Percentiles rank a stretch among this genome's conserved stretches.
phyloP scores from a whole-genome alignment of 30 jellyfish, hydroid and myxozoan genomes.

The Hydractinia symbiolongicarpus region DNA sequence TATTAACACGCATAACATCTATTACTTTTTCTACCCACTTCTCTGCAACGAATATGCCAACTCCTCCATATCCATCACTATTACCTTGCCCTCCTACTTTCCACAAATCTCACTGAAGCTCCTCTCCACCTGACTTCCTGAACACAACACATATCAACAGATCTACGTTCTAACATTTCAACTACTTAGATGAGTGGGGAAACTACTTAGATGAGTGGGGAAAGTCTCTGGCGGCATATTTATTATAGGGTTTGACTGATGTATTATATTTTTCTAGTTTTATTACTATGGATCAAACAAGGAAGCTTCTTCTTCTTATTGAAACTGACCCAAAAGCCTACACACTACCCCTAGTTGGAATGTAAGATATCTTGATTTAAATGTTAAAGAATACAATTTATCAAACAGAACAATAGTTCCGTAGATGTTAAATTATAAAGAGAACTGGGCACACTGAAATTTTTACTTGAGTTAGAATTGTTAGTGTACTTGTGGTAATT shows the following conservation, averaged over 20 bases:
- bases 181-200: too few relatives aligned
- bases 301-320: slow-evolving; percentile 66
- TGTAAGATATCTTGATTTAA: slow-evolving; percentile 46
- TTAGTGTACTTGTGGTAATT: neutral
- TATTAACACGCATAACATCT: too few relatives aligned
- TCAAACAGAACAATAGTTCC: neutral
- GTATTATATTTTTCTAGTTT: slow-evolving; percentile 29
- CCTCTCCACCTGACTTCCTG: too few relatives aligned
- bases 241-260: neutral
- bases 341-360: slow-evolving; percentile 75
- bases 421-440: neutral
- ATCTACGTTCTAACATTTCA: too few relatives aligned
- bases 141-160: too few relatives aligned
- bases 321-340: slow-evolving; percentile 87
- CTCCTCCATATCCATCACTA: too few relatives aligned
- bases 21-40: too few relatives aligned
- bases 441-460: neutral
- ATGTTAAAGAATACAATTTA: neutral
- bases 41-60: too few relatives aligned
- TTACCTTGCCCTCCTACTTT: too few relatives aligned
- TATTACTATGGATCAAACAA: slow-evolving; percentile 87
- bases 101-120: too few relatives aligned
- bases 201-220: too few relatives aligned
- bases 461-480: neutral
- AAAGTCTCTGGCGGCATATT: neutral